Percentiles rank a stretch among this genome's conserved stretches.
Evolutionary conservation across 2,113 vertebrate genomes (phyloP).

Genomic region (Macquaria australasica): DNA sequence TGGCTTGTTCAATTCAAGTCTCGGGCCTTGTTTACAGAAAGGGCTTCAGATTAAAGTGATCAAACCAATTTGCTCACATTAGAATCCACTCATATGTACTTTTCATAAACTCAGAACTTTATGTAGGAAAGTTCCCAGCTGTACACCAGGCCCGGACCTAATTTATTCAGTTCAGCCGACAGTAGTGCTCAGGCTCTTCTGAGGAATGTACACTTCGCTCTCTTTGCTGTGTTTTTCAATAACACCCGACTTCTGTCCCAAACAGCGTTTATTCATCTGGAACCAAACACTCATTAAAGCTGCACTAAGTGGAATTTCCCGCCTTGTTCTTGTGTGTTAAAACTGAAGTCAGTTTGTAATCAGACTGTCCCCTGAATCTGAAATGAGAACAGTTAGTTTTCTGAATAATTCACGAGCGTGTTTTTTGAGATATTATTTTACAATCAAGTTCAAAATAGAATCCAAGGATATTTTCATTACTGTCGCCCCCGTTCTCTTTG

Average conservation of each 20-base stretch:
- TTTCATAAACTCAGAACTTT: constrained; percentile 18
- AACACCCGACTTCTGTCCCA: constrained; percentile 32
- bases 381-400: constrained; percentile 45
- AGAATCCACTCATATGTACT: neutral
- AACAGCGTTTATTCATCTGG: constrained; percentile 25
- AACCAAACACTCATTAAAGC: constrained; percentile 54
- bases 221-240: constrained; percentile 7
- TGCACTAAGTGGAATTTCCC: constrained; percentile 25
- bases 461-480: constrained; percentile 58
- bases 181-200: constrained; percentile 31
- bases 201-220: constrained; percentile 1
- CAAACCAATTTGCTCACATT: neutral
- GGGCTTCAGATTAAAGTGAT: constrained; percentile 10
- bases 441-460: constrained; percentile 65
- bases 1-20: neutral
- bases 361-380: constrained; percentile 31
- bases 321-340: constrained; percentile 22
- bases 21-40: neutral
- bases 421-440: constrained; percentile 61
- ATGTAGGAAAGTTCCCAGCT: neutral
- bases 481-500: constrained; percentile 57
- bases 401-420: constrained; percentile 47
- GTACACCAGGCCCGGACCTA: constrained; percentile 12
- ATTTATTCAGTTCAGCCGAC: constrained; percentile 34
- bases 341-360: constrained; percentile 35